Evolutionary conservation across 2,888 invertebrate genomes (phyloP), one percentile per base, ranked within the genome.

Genomic region (Coecobrya sp.): DNA sequence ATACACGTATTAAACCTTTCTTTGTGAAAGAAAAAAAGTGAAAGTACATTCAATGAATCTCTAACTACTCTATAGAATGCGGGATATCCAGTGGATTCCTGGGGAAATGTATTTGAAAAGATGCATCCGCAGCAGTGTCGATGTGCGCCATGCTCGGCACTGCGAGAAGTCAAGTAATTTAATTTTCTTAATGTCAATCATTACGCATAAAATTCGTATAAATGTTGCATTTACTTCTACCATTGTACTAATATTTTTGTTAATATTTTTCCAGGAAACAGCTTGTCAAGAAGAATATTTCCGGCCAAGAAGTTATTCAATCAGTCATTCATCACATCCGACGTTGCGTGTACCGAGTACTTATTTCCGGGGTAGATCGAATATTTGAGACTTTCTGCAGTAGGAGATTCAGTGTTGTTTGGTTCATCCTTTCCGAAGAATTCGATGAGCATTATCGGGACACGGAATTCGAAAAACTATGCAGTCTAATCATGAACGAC

Each of bases 401-500:
- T 25, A 22, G 91, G 55, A 22, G 70, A 10, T 91, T 91, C 36
- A 86, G 86, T 25, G 59, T 91, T 3, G 91, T 91, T 7, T 91
- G 91, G 91, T 91, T 76, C 30, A 91, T 91, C 11, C 81, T 91
- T 2, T 52, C 86, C 0, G 91, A 91, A 25, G 91, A 91, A 59
- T 91, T 91, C 27, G 86, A 91, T 19, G 91, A 86, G 3, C 86
- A 91, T 19, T 91, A 91, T 22, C 79, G 79, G 13, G 91, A 91
- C 49, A 49, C 65, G 0, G 91, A 91, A 65, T 91, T 91, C 42
- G 91, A 91, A 42, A 86, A 82, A 45, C 81, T 91, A 0, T 86
- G 86, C 55, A 91, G 91, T 91, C 86, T 91, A 22, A 91, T 91
- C n/a, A 91, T 91, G 49, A 91, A 91, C 52, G 91, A 91, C 79